Percentiles rank a stretch among this genome's conserved stretches.
These are phyloP conservation scores for Ceriagrion tenellum DNA, from an alignment of 2,888 invertebrate genomes.

Conservation along the genomic window DNA sequence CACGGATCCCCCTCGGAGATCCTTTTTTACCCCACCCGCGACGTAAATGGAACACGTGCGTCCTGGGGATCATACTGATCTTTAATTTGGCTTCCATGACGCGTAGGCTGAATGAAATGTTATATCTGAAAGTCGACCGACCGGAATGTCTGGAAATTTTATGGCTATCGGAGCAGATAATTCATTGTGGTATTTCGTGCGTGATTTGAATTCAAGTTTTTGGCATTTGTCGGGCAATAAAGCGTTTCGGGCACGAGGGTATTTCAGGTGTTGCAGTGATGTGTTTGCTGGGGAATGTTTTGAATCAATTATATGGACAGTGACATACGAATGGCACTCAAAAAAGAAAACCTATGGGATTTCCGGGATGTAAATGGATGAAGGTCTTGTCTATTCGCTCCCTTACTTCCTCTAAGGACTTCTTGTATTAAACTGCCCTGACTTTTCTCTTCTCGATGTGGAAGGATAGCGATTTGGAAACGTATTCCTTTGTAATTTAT, in stretches of 20 bases:
- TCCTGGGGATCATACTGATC: background rate
- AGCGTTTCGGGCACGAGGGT: background rate
- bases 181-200: background rate
- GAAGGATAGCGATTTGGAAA: no score
- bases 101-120: background rate
- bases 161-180: background rate
- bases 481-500: no score
- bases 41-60: background rate
- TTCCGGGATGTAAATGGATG: no score
- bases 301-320: no score
- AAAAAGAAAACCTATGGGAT: no score
- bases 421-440: no score
- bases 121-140: background rate
- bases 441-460: no score
- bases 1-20: background rate
- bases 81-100: slow-evolving; percentile 25
- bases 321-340: no score
- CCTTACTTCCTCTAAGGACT: no score
- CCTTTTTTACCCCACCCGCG: background rate
- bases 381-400: no score
- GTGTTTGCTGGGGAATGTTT: no score
- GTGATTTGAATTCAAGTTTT: background rate
- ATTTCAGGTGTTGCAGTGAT: background rate
- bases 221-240: background rate
- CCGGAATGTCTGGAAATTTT: background rate